Conservation (phyloP, 2,797 vertebrate genomes). For the Distichodus sexfasciatus region DNA sequence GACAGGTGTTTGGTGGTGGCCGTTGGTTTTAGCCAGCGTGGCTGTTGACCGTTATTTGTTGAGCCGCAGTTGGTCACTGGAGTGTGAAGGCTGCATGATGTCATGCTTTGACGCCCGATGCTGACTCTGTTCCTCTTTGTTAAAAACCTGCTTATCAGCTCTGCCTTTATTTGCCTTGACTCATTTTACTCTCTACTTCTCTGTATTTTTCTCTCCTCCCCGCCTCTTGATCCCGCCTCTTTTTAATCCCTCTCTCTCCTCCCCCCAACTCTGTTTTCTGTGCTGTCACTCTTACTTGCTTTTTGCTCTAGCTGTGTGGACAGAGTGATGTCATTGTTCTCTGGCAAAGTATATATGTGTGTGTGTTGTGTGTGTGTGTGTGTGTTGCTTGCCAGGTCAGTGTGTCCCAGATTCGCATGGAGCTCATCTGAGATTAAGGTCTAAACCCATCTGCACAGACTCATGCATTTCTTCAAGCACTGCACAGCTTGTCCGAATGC, state of each 20-base stretch:
- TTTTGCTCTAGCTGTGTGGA: conserved; percentile 53
- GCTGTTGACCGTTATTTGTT: conserved; percentile 31
- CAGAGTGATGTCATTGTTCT: conserved; percentile 72
- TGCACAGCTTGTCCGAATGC: conserved; percentile 32
- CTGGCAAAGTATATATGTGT: conserved; percentile 41
- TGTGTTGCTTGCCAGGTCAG: conserved; percentile 42
- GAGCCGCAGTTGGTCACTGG: conserved; percentile 16
- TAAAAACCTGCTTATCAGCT: conserved; percentile 49
- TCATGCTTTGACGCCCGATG: conserved; percentile 18
- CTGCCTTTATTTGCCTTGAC: conserved; percentile 47
- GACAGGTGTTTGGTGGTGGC: conserved; percentile 42
- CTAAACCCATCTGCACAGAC: conserved; percentile 66
- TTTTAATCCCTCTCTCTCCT: background rate
- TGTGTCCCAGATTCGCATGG: conserved; percentile 64
- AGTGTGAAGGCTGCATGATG: conserved; percentile 41
- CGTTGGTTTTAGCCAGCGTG: conserved; percentile 25
- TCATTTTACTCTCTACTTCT: conserved; percentile 46
- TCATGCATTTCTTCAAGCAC: conserved; percentile 68
- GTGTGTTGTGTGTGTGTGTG: conserved; percentile 4
- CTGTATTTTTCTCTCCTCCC: conserved; percentile 19
- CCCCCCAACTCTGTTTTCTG: conserved; percentile 5
- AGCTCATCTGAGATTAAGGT: conserved; percentile 70
- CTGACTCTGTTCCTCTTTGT: conserved; percentile 37
- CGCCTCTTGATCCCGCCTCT: background rate
- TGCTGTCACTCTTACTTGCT: conserved; percentile 36